Base-by-base conservation (phyloP, 2,113 vertebrate genomes). In the Malurus melanocephalus region DNA sequence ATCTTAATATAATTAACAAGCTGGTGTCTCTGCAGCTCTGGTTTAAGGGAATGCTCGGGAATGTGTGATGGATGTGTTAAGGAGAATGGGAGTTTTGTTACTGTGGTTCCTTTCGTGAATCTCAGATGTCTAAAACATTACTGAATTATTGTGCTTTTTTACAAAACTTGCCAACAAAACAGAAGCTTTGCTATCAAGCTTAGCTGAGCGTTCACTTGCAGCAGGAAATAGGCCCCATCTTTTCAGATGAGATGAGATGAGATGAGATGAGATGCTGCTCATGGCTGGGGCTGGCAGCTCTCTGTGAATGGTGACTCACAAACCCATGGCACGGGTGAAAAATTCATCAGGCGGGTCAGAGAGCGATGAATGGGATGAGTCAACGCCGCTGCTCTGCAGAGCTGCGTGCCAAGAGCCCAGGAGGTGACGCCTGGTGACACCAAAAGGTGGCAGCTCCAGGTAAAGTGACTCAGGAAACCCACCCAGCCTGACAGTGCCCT, bases 1-100 rank as follows among this genome's bases (percentile, higher is more conserved):
- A 90, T 93, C 88, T 91, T 88, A 22, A 13, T 33, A 65, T 88
- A 90, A 94, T 93, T 94, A 95, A 80, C 76, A 88, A 85, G 45
- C 87, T 78, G 73, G 53, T 86, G 71, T 55, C 61, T 93, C 62
- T 85, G 74, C 16, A n/a, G 80, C 74, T 88, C 64, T 81, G 26
- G 48, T 79, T 87, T 66, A 76, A 85, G 74, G 80, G 60, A 76
- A 40, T 20, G 40, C 45, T 93, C 55, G 55, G 38, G 87, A 93
- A 79, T 12, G 30, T 48, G 48, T 68, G 76, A 57, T 32, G 55
- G 74, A 51, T 80, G 48, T 35, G 52, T 66, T 82, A 59, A 55
- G 64, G 51, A 91, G 24, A 48, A 67, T 35, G 51, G 42, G 59
- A 57, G 8, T 42, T 62, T 49, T 15, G 42, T 91, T 49, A 65